Conservation (phyloP, 2,113 vertebrate species). For the Osmerus mordax region DNA sequence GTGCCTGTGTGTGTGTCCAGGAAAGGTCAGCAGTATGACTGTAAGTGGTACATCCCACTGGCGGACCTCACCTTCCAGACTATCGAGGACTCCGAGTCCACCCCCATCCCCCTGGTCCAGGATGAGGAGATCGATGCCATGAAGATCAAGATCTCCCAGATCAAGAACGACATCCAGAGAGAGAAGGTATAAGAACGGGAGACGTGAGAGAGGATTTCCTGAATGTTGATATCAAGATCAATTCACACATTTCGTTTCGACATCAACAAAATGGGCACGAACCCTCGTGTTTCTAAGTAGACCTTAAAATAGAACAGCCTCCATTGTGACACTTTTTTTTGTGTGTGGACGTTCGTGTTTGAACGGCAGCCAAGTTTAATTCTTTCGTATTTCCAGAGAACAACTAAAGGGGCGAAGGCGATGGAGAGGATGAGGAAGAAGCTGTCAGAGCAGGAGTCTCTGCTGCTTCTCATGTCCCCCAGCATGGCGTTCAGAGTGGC, state of each 20-base stretch:
- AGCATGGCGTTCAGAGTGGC: slow-evolving; percentile 92
- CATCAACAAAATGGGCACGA: no score
- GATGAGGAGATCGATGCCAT: slow-evolving; percentile 92
- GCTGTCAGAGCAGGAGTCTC: slow-evolving; percentile 87
- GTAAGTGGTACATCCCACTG: slow-evolving; percentile 94
- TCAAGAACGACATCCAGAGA: slow-evolving; percentile 91
- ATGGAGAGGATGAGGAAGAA: slow-evolving; percentile 91
- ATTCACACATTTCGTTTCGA: background rate
- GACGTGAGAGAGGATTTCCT: background rate
- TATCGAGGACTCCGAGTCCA: slow-evolving; percentile 84
- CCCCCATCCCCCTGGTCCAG: slow-evolving; percentile 82
- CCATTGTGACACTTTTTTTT: no score
- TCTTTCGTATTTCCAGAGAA: slow-evolving; percentile 68
- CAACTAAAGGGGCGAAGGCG: slow-evolving; percentile 86
- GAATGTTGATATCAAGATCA: background rate
- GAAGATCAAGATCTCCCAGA: slow-evolving; percentile 94
- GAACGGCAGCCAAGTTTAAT: no score
- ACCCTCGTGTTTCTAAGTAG: no score
- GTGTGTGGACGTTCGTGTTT: background rate
- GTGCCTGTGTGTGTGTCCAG: slow-evolving; percentile 54
- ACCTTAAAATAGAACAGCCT: no score
- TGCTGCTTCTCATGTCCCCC: slow-evolving; percentile 89
- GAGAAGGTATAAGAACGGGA: slow-evolving; percentile 78
- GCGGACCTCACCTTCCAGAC: slow-evolving; percentile 90
- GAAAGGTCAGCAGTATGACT: slow-evolving; percentile 93